Evolutionary conservation across 1,140 invertebrate species (phyloP), one percentile per base, ranked within the genome.

Genomic region (Drosophila navojoa): DNA sequence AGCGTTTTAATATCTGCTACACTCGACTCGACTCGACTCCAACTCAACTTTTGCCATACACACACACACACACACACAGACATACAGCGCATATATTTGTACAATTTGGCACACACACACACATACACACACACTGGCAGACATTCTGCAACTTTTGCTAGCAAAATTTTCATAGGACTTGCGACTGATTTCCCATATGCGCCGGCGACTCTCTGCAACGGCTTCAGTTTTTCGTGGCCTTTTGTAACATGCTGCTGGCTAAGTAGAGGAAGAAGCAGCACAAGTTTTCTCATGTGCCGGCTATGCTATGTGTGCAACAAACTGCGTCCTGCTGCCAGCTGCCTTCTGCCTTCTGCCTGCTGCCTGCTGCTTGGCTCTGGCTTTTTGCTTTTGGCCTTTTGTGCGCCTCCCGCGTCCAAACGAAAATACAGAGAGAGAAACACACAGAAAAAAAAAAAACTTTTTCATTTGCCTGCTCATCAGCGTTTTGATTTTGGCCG

Each of bases 381-480:
- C 75, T 74, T 62, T 71, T 71, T 76, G 79, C 75, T 71, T 77
- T 85, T 81, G 78, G 74, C 81, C 72, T 85, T 77, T 80, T 73
- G 62, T 69, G 82, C 75, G 61, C 60, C 69, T 63, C 75, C 66
- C 61, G 84, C 66, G 61, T 47, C 71, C 60, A 66, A 53, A 38
- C 50, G 44, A 58, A 61, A 55, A 42, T 15, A 58, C 53, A 52
- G 53, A 29, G 52, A 13, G 64, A 57, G 6, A 29, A 27, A 15
- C 3, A 50, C 42, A 53, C 25, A 45, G 11, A 53, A 16, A 49
- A 61, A 73, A 57, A 54, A 68, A 59, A 73, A 90, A 90, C 66
- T 91, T 91, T 91, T 90, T 91, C 90, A 91, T 91, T 90, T 87
- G 85, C 85, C 85, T 90, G 80, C 85, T 91, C 90, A 91, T 91